A percentile compares a stretch with the other conserved stretches of the same genome.
These are phyloP conservation scores for Hylia prasina DNA, from an alignment of 2,113 vertebrate species.

Conservation along the genomic window DNA sequence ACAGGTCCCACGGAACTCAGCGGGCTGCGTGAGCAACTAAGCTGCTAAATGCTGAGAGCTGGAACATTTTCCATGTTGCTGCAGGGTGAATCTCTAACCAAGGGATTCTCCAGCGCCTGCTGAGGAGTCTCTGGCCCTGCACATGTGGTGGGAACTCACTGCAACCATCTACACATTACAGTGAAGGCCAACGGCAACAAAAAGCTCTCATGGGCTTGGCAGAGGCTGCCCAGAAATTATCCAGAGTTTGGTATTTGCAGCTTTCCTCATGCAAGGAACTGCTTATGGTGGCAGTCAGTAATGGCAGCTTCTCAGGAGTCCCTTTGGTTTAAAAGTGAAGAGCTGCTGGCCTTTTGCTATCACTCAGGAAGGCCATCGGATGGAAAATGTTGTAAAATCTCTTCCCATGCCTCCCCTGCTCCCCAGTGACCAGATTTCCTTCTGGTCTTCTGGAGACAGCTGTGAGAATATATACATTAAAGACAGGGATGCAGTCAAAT, in stretches of 20 bases:
- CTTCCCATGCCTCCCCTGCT: constrained; percentile 39
- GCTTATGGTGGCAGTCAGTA: neutral
- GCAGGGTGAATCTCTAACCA: neutral
- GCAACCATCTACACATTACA: neutral
- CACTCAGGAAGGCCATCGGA: neutral
- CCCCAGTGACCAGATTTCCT: constrained; percentile 51
- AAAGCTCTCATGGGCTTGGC: rapidly evolving
- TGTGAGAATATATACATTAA: constrained; percentile 45
- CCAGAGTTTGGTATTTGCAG: neutral
- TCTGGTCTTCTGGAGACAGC: constrained; percentile 17
- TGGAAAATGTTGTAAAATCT: constrained; percentile 24
- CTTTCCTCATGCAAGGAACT: neutral
- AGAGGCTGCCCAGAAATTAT: neutral
- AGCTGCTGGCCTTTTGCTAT: neutral
- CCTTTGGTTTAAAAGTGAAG: neutral
- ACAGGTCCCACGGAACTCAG: neutral
- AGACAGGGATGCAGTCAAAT: neutral
- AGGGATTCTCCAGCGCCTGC: neutral
- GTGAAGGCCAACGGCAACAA: rapidly evolving
- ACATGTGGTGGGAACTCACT: rapidly evolving
- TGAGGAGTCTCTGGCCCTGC: neutral
- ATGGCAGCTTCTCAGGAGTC: neutral
- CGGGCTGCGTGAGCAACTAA: neutral
- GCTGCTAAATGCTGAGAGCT: neutral
- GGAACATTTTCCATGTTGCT: neutral